Conservation (phyloP, 2,888 invertebrate species). For the Cryptus viduatorius region DNA sequence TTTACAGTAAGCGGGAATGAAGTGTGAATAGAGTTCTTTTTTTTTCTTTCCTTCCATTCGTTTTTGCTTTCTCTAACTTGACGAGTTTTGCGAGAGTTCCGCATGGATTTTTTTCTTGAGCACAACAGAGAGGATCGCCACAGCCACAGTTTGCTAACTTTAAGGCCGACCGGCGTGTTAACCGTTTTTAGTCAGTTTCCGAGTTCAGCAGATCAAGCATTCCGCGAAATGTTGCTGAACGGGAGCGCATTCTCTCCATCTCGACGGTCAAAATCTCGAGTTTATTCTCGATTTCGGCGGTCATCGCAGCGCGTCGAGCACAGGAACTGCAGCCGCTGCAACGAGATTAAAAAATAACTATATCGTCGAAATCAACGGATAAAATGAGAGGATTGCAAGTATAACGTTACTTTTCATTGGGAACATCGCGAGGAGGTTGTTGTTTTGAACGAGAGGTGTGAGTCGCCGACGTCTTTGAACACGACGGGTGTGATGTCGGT, state of each 20-base stretch:
- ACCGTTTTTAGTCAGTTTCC: slow-evolving; percentile 49
- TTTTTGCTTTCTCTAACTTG: slow-evolving; percentile 13
- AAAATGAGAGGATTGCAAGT: not conserved
- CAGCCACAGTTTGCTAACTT: not conserved
- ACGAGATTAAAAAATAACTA: slow-evolving; percentile 34
- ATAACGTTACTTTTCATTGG: slow-evolving; percentile 56
- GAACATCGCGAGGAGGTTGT: slow-evolving; percentile 41
- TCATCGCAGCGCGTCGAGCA: slow-evolving; percentile 68
- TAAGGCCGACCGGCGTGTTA: slow-evolving; percentile 9
- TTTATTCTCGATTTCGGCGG: slow-evolving; percentile 75
- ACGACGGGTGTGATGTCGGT: slow-evolving; percentile 43
- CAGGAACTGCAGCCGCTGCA: slow-evolving; percentile 76
- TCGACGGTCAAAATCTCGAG: slow-evolving; percentile 78
- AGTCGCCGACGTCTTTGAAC: slow-evolving; percentile 28
- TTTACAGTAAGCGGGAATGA: slow-evolving; percentile 67
- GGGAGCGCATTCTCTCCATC: slow-evolving; percentile 79
- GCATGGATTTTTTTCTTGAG: slow-evolving; percentile 23
- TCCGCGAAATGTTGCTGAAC: slow-evolving; percentile 78
- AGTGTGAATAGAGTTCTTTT: slow-evolving; percentile 22
- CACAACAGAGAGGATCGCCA: not conserved
- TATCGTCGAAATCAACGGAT: not conserved
- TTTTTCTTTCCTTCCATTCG: slow-evolving; percentile 4
- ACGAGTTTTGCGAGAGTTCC: slow-evolving; percentile 10
- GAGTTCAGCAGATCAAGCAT: slow-evolving; percentile 77
- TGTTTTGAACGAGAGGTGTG: slow-evolving; percentile 46